Percentiles rank a stretch among this genome's conserved stretches.
Evolutionary conservation across 2,797 vertebrate species (phyloP).

Genomic region (Halcyon badia): DNA sequence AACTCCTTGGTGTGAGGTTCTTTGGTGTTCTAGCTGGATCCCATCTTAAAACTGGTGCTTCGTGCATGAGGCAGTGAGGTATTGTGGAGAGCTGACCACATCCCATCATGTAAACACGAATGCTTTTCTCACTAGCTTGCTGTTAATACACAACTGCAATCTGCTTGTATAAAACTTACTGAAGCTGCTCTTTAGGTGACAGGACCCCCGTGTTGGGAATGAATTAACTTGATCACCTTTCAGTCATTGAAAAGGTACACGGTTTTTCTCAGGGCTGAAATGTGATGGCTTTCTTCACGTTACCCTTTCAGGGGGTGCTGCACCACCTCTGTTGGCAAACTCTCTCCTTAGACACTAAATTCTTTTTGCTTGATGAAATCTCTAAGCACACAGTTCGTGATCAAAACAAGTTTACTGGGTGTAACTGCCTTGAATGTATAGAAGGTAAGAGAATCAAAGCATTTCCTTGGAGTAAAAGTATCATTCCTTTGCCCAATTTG

Average conservation of each 20-base stretch:
- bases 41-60: not conserved
- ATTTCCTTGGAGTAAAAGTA: not conserved
- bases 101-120: rapidly evolving
- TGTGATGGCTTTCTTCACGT: not conserved
- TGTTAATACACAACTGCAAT: not conserved
- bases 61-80: not conserved
- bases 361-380: not conserved
- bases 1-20: not conserved
- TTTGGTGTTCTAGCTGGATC: not conserved
- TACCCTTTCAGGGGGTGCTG: not conserved
- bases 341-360: not conserved
- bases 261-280: not conserved
- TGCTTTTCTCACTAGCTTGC: not conserved
- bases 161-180: not conserved
- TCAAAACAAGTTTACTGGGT: not conserved
- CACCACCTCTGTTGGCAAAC: not conserved
- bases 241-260: not conserved
- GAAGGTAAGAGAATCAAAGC: not conserved
- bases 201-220: not conserved
- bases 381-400: not conserved
- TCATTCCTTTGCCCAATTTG: not conserved
- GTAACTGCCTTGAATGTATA: not conserved
- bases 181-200: not conserved
- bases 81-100: not conserved
- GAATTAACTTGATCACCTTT: not conserved